Conservation (phyloP, 2,113 vertebrate species). For the Psammodynastes pulverulentus region DNA sequence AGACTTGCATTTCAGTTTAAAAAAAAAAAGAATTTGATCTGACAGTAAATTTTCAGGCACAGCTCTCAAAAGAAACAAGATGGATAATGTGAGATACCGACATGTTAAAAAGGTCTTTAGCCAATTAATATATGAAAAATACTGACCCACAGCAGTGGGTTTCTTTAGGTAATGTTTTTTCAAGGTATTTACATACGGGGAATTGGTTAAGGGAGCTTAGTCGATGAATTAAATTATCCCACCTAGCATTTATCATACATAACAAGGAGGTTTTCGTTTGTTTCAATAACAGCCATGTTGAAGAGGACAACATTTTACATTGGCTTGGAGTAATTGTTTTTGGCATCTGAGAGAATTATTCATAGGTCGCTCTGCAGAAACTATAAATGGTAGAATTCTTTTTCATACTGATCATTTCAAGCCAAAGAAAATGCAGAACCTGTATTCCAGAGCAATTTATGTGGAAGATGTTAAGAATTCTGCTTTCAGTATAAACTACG, state of each 20-base stretch:
- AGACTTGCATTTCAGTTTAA: conserved; percentile 58
- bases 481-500: conserved; percentile 17
- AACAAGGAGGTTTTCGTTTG: neutral
- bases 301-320: neutral
- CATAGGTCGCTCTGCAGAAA: neutral
- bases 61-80: conserved; percentile 40
- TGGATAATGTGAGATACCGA: conserved; percentile 48
- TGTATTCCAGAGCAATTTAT: conserved; percentile 35
- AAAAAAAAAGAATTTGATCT: conserved; percentile 50
- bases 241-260: neutral
- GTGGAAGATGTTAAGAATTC: conserved; percentile 19
- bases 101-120: conserved; percentile 49
- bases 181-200: conserved; percentile 27
- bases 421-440: conserved; percentile 43
- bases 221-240: conserved; percentile 38
- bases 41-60: conserved; percentile 59
- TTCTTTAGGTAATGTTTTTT: conserved; percentile 57
- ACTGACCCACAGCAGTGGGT: conserved; percentile 43
- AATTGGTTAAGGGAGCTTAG: neutral
- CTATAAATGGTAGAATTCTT: neutral
- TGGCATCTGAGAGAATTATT: neutral
- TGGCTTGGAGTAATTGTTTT: conserved; percentile 20
- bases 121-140: conserved; percentile 46
- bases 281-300: conserved; percentile 13
- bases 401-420: neutral